Percentiles rank a stretch among this genome's conserved stretches.
Evolutionary conservation across 2,113 vertebrate genomes (phyloP).

Genomic region (Bos indicus): DNA sequence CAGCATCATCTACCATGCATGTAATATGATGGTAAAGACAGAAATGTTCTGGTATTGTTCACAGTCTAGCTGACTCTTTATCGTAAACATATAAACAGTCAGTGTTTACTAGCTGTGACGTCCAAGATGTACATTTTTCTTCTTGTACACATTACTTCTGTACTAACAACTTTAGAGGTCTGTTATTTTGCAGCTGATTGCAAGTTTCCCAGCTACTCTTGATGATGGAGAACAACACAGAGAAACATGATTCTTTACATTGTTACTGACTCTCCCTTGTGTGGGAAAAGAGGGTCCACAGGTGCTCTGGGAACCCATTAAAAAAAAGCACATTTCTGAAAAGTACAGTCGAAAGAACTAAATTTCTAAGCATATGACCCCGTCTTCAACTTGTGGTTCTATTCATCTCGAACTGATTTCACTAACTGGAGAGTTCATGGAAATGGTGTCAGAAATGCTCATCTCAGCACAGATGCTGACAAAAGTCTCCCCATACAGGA

Average conservation of each 20-base stretch:
- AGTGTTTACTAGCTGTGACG: not conserved
- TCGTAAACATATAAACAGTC: not conserved
- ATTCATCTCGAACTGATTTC: not conserved
- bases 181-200: not conserved
- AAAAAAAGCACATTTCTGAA: not conserved
- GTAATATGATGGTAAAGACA: not conserved
- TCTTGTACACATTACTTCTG: not conserved
- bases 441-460: not conserved
- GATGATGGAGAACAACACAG: not conserved
- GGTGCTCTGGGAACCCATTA: not conserved
- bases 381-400: not conserved
- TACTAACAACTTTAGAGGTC: not conserved
- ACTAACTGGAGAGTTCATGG: not conserved
- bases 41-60: not conserved
- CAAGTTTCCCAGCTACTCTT: not conserved
- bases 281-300: not conserved
- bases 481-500: not conserved
- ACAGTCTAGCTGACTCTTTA: not conserved
- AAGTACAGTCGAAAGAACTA: not conserved
- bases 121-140: not conserved
- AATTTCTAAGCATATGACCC: not conserved
- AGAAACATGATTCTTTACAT: not conserved
- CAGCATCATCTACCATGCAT: not conserved
- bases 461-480: not conserved
- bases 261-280: not conserved